Evolutionary conservation across 2,113 vertebrate species (phyloP), one percentile per base, ranked within the genome.

Genomic region (Terrapene triunguis): DNA sequence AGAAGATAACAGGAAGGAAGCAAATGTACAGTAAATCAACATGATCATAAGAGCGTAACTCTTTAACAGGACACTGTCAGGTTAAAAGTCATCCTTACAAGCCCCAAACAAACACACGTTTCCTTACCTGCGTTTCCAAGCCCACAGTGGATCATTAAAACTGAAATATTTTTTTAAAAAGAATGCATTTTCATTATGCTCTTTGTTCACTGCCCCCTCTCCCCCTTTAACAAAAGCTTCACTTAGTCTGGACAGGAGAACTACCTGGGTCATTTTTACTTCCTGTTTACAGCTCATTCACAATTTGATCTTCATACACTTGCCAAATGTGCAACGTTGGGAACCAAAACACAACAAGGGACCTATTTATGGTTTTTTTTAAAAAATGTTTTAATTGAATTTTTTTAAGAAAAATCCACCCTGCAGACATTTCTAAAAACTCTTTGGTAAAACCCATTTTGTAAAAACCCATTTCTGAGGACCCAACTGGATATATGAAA

Each of bases 41-140:
- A 1, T 2, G 89, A 72, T 42, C 87, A 59, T 0, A 0, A 72
- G 89, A 35, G 51, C 55, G 5, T 59, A 9, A 0, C 35, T 74
- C 7, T 50, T 14, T 22, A 21, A 48, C 0, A 38, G 25, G 44
- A 13, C 48, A 32, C 29, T 24, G 7, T 1, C 13, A 7, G 35
- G 11, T 54, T 19, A 80, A 78, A 89, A 81, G 16, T 2, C 35
- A 54, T 25, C 83, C 74, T 38, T 5, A 48, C 69, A 83, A 2
- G 22, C 25, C 38, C n/a, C 42, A 62, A 4, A 42, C 19, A 74
- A 24, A 14, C 38, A 42, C 53, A 89, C 27, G 1, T 4, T 27
- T 19, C 35, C 85, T 79, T 38, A 83, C 42, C 17, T 57, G 80
- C 74, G 5, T 8, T 74, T 79, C 65, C 85, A 82, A 85, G 8